Evolutionary conservation across 2,797 vertebrate genomes (phyloP).

Genomic region (Synaphobranchus kaupii): DNA sequence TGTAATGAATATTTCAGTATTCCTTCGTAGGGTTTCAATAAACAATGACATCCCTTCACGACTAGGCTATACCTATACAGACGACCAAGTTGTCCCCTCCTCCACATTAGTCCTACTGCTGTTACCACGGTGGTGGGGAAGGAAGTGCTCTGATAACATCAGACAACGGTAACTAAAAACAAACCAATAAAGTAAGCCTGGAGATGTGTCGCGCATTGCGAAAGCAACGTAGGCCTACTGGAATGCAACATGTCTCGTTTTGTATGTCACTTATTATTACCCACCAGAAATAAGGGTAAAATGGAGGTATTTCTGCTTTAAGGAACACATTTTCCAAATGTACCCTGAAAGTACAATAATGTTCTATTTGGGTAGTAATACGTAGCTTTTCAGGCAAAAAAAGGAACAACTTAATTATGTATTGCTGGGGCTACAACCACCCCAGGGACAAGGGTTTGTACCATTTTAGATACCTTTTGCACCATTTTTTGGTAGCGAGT

Average conservation of each 20-base stretch:
- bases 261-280: background rate
- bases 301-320: no score
- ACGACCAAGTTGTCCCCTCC: slow-evolving; percentile 3
- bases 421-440: no score
- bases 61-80: background rate
- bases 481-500: background rate
- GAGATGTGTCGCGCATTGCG: background rate
- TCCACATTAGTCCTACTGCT: slow-evolving; percentile 18
- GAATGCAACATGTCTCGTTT: background rate
- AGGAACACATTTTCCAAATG: no score
- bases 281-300: no score
- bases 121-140: background rate
- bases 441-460: no score
- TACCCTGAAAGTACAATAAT: no score
- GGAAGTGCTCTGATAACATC: background rate
- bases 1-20: slow-evolving; percentile 3
- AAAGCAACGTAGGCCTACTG: background rate
- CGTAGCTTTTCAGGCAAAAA: no score
- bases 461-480: no score
- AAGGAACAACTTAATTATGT: no score
- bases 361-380: no score
- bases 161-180: background rate
- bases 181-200: background rate
- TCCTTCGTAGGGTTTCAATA: slow-evolving; percentile 9
- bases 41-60: slow-evolving; percentile 55